Evolutionary conservation across 2,888 invertebrate genomes (phyloP), one percentile per base, ranked within the genome.

Genomic region (Melanargia galathea): DNA sequence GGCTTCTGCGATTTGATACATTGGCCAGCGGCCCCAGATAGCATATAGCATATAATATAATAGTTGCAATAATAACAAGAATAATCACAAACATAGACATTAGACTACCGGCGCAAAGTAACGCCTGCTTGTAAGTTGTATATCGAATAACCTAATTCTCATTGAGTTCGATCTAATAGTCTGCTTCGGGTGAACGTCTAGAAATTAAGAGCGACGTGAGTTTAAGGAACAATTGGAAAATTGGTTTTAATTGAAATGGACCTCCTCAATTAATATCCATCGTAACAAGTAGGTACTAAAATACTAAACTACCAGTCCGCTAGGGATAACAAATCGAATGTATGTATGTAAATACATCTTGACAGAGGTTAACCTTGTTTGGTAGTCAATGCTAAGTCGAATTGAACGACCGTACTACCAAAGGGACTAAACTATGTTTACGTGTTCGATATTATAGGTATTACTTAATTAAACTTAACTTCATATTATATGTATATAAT

Each of bases 281-380:
- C 46, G 40, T 45, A 60, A 57, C 52, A 48, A 46, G 57, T 58
- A 30, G 7, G 30, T 30, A 30, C 30, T 8, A 7, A 46, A 46
- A 46, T 33, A 33, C 30, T n/a, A 48, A 48, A 33, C 46, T 45
- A 40, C 61, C 61, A 33, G 20, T 43, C 60, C 26, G 59, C 38
- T 56, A 58, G 60, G 64, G 66, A 40, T 60, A 52, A 48, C 64
- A 62, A 62, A 66, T 66, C 57, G 59, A 60, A 66, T 57, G 55
- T 59, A 65, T 59, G 55, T 58, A 43, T 2, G 16, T 18, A 16
- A 1, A 8, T 2, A 16, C 7, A 38, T 1, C n/a, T 43, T 10
- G 58, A 58, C 46, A 58, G 59, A 48, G 40, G 67, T 52, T 59
- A 56, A 56, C 67, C 67, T 67, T 67, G 61, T 54, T 45, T 33